These are phyloP conservation scores for Pomacea canaliculata DNA, from an alignment of 2,888 invertebrate genomes.

Conservation along the genomic window DNA sequence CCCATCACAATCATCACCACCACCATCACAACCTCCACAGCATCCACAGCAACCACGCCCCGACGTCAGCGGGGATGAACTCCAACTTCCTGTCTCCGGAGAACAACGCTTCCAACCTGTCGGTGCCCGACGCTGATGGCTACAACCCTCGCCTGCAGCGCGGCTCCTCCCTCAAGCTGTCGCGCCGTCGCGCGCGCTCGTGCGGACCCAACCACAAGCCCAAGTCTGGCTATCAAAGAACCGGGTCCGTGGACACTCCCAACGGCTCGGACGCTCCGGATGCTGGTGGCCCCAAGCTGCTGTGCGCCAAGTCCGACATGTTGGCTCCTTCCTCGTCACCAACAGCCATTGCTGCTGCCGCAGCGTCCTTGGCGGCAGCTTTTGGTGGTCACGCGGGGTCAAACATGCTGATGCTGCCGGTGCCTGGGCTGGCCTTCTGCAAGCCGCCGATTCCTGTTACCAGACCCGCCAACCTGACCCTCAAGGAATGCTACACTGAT, in stretches of 20 bases:
- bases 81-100: conserved; percentile 12
- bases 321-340: conserved; percentile 18
- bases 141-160: conserved; percentile 13
- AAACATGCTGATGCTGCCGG: conserved; percentile 14
- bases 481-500: conserved; percentile 47
- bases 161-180: conserved; percentile 37
- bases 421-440: conserved; percentile 22
- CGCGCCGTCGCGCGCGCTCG: conserved; percentile 35
- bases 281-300: background rate
- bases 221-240: conserved; percentile 32
- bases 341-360: conserved; percentile 5
- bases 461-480: conserved; percentile 49
- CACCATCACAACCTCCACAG: conserved; percentile 5
- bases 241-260: conserved; percentile 38
- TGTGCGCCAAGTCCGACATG: conserved; percentile 19
- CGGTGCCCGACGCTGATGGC: conserved; percentile 16
- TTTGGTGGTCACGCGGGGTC: conserved; percentile 10
- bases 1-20: background rate
- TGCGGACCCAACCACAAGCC: conserved; percentile 33
- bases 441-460: conserved; percentile 47
- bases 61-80: background rate
- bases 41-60: background rate
- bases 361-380: conserved; percentile 18
- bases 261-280: background rate
- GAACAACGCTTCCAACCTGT: conserved; percentile 13